Evolutionary conservation across 2,888 invertebrate genomes (phyloP).

Genomic region (Laothoe populi): DNA sequence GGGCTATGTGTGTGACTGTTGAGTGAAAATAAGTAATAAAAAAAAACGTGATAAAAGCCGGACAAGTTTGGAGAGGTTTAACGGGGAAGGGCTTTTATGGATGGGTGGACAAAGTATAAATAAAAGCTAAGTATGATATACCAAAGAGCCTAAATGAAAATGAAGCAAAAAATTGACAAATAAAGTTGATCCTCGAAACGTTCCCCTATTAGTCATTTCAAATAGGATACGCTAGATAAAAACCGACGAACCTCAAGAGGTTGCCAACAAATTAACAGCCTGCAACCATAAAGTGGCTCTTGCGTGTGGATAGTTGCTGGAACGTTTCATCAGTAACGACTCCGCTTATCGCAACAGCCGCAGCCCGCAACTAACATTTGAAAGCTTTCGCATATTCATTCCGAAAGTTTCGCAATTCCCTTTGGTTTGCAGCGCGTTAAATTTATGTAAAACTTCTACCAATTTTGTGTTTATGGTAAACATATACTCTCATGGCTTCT

Average conservation of each 20-base stretch:
- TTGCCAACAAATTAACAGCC: constrained; percentile 39
- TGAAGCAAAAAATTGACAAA: constrained; percentile 6
- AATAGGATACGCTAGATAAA: constrained; percentile 10
- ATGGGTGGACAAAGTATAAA: background rate
- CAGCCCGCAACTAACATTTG: constrained; percentile 46
- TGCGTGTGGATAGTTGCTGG: constrained; percentile 23
- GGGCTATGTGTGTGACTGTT: too few species aligned
- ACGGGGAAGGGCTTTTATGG: background rate
- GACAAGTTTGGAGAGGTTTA: background rate
- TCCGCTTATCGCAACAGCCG: constrained; percentile 45
- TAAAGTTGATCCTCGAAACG: background rate
- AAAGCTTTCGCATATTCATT: constrained; percentile 71
- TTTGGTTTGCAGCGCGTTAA: constrained; percentile 60
- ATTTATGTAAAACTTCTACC: constrained; percentile 58
- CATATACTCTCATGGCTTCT: constrained; percentile 12
- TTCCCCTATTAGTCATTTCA: background rate
- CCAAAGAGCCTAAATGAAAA: background rate
- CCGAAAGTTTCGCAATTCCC: constrained; percentile 68
- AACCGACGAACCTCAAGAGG: constrained; percentile 25
- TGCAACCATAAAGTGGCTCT: constrained; percentile 35
- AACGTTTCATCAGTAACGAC: constrained; percentile 30
- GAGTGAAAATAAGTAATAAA: too few species aligned
- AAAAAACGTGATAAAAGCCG: background rate
- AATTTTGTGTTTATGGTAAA: constrained; percentile 33
- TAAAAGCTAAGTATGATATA: background rate